These are phyloP conservation scores for Ecliptopera silaceata DNA, from an alignment of 2,888 invertebrate genomes.

Conservation along the genomic window DNA sequence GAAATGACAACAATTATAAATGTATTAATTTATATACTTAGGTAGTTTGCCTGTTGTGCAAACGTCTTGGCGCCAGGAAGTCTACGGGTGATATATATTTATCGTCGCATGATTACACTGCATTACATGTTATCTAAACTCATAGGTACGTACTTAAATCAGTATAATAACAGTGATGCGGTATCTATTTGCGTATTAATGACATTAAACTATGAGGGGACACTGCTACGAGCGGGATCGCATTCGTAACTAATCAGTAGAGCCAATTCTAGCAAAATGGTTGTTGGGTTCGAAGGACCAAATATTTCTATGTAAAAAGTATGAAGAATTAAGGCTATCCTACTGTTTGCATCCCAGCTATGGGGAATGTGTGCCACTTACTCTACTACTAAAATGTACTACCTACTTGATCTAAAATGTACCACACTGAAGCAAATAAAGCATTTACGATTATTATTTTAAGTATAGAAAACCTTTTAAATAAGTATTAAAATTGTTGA, in stretches of 20 bases:
- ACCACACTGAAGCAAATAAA: too few species aligned
- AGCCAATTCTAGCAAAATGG: background rate
- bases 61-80: background rate
- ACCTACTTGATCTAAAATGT: too few species aligned
- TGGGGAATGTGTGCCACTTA: too few species aligned
- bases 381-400: too few species aligned
- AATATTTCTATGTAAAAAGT: background rate
- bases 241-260: background rate
- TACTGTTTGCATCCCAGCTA: too few species aligned
- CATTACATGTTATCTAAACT: background rate
- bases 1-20: too few species aligned
- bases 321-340: too few species aligned
- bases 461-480: too few species aligned
- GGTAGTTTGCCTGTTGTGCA: too few species aligned
- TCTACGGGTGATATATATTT: background rate
- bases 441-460: too few species aligned
- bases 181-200: conserved; percentile 4
- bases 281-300: background rate
- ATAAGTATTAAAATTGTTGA: too few species aligned
- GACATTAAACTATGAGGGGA: conserved; percentile 2
- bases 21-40: too few species aligned
- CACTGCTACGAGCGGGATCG: background rate
- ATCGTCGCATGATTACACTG: background rate
- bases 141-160: background rate
- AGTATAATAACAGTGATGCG: background rate